phyloP scores from a whole-genome alignment of 2,113 vertebrate species.

The Thalassarche chlororhynchos region DNA sequence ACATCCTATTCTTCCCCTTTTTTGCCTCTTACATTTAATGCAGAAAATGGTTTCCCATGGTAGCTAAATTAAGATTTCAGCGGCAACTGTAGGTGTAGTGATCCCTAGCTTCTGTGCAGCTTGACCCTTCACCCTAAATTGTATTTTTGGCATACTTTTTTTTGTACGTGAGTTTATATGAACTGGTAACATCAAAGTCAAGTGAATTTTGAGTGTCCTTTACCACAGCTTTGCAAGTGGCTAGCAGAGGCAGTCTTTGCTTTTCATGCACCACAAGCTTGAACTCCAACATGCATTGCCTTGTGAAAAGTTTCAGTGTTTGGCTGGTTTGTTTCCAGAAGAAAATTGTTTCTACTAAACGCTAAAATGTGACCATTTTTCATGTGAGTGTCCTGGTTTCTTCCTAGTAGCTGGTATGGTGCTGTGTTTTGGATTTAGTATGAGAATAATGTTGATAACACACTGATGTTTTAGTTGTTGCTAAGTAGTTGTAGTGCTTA shows the following conservation, averaged over 20 bases:
- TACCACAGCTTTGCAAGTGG: neutral
- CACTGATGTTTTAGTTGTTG: too few species aligned
- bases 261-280: neutral
- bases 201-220: neutral
- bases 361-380: neutral
- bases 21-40: neutral
- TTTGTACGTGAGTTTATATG: neutral
- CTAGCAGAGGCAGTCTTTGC: neutral
- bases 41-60: neutral
- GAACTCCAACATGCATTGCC: neutral
- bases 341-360: neutral
- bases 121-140: neutral
- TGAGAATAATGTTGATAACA: too few species aligned
- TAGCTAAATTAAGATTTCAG: neutral
- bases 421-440: too few species aligned
- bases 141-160: neutral
- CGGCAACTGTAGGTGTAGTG: neutral
- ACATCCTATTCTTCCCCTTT: neutral
- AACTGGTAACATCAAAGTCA: neutral
- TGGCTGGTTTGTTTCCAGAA: neutral
- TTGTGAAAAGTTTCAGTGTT: neutral
- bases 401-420: too few species aligned
- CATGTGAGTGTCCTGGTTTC: neutral
- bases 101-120: neutral
- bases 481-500: too few species aligned